Percentiles rank a stretch among this genome's conserved stretches.
Evolutionary conservation across 2,888 invertebrate genomes (phyloP).

Genomic region (Pristionchus entomophagus): DNA sequence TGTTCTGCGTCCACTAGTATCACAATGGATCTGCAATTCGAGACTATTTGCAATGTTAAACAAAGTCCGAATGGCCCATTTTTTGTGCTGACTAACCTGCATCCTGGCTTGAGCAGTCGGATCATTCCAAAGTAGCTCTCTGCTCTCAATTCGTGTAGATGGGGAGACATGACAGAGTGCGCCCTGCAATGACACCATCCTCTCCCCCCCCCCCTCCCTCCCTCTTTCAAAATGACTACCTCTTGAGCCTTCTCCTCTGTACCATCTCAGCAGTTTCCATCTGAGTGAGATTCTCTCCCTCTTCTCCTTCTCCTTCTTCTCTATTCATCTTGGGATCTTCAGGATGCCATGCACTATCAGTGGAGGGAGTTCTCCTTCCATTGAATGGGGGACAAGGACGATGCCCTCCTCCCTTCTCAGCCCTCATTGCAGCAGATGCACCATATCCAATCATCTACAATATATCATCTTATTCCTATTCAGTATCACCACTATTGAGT

Average conservation of each 20-base stretch:
- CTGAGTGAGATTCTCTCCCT: constrained; percentile 47
- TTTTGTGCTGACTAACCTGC: constrained; percentile 76
- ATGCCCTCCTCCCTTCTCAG: constrained; percentile 28
- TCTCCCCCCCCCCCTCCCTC: neutral
- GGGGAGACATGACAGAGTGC: constrained; percentile 72
- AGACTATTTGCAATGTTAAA: neutral
- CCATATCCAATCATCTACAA: constrained; percentile 39
- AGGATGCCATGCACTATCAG: constrained; percentile 68
- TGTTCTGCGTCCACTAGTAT: constrained; percentile 91
- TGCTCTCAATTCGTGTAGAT: constrained; percentile 91
- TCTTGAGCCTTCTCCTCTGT: constrained; percentile 24
- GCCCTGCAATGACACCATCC: constrained; percentile 49
- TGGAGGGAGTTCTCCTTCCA: constrained; percentile 4
- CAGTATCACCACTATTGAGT: neutral
- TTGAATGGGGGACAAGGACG: constrained; percentile 41
- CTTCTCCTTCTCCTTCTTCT: constrained; percentile 46
- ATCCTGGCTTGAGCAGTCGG: constrained; percentile 92
- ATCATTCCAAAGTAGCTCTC: constrained; percentile 96
- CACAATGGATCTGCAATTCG: constrained; percentile 86
- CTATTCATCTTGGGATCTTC: constrained; percentile 68
- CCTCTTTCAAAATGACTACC: neutral
- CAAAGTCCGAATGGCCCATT: neutral
- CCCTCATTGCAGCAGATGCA: constrained; percentile 40
- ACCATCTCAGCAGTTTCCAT: constrained; percentile 38
- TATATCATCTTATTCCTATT: neutral